phyloP scores from a whole-genome alignment of 2,113 vertebrate genomes.

The Protomyctophum bolini region DNA sequence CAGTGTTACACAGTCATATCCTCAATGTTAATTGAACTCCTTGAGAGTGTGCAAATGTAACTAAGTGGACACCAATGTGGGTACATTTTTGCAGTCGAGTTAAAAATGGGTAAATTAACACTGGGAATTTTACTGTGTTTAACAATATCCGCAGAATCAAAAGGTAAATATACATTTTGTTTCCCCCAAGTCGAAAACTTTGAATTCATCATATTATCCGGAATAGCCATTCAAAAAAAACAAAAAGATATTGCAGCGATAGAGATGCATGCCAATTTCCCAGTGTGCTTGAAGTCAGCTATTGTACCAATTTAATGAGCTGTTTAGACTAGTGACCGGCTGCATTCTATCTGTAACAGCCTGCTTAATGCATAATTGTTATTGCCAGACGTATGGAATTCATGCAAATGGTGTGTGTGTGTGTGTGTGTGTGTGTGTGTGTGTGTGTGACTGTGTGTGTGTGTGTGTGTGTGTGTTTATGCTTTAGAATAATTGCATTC shows the following conservation, averaged over 20 bases:
- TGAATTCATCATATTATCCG: slow-evolving; percentile 58
- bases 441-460: slow-evolving; percentile 38
- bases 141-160: slow-evolving; percentile 44
- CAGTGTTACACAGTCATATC: neutral
- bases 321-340: slow-evolving; percentile 68
- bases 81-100: no score
- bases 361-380: slow-evolving; percentile 69
- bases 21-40: no score
- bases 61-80: no score
- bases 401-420: slow-evolving; percentile 57
- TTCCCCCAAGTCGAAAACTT: slow-evolving; percentile 44
- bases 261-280: slow-evolving; percentile 56
- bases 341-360: slow-evolving; percentile 59
- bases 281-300: slow-evolving; percentile 65
- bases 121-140: no score
- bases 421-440: no score
- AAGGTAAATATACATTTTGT: slow-evolving; percentile 48
- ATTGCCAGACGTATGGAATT: slow-evolving; percentile 70
- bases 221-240: slow-evolving; percentile 54
- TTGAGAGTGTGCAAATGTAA: no score
- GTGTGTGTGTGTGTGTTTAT: slow-evolving; percentile 20
- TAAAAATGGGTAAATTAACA: no score
- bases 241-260: slow-evolving; percentile 53
- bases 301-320: slow-evolving; percentile 74
- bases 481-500: slow-evolving; percentile 69